Evolutionary conservation across 1,140 invertebrate genomes (phyloP).

Genomic region (Pachypeltis micranthus): DNA sequence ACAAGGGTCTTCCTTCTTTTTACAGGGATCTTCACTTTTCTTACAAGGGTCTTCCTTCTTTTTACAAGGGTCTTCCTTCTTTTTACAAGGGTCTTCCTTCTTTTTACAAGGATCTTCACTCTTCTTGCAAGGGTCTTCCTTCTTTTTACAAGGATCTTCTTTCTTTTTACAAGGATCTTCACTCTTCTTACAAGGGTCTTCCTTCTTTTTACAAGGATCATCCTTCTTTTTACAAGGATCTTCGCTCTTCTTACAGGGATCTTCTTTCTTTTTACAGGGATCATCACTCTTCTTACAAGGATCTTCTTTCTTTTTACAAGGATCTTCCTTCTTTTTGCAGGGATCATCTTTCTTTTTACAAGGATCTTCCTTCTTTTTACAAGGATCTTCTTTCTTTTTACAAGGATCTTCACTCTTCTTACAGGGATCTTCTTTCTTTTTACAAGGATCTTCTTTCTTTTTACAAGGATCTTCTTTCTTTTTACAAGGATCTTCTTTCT

Average conservation of each 20-base stretch:
- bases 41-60: neutral
- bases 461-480: slow-evolving; percentile 6
- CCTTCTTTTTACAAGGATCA: slow-evolving; percentile 10
- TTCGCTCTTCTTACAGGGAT: neutral
- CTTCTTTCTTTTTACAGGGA: slow-evolving; percentile 7
- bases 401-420: neutral
- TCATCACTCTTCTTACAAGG: slow-evolving; percentile 10
- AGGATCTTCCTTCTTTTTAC: slow-evolving; percentile 13
- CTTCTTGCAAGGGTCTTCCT: slow-evolving; percentile 4
- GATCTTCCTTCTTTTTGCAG: slow-evolving; percentile 17
- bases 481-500: slow-evolving; percentile 13
- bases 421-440: slow-evolving; percentile 7
- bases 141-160: slow-evolving; percentile 13
- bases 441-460: slow-evolving; percentile 11
- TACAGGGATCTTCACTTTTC: slow-evolving; percentile 2
- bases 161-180: slow-evolving; percentile 11
- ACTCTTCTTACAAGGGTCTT: slow-evolving; percentile 11
- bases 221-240: slow-evolving; percentile 6
- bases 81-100: slow-evolving; percentile 9
- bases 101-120: neutral
- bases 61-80: neutral
- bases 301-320: slow-evolving; percentile 15
- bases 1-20: slow-evolving; percentile 3
- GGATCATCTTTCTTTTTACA: slow-evolving; percentile 17
- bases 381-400: slow-evolving; percentile 10